phyloP scores from a whole-genome alignment of 2,113 vertebrate species.

The Tichodroma muraria region DNA sequence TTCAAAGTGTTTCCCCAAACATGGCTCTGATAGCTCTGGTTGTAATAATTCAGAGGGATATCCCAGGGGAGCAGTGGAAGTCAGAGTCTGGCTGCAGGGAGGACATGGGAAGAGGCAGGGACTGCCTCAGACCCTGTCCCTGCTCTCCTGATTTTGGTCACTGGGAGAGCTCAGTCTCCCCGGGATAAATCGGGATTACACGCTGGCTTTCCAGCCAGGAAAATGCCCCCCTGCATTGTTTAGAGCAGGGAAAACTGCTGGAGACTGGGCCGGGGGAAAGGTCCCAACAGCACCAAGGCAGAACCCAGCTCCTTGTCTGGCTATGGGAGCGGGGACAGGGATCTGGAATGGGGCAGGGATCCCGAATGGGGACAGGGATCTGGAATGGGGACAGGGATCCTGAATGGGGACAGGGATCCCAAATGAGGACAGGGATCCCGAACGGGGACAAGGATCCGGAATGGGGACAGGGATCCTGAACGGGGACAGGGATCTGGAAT shows the following conservation, averaged over 20 bases:
- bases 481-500: fast-evolving
- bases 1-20: not conserved
- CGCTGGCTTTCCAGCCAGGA: not conserved
- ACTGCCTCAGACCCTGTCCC: not conserved
- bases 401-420: too few species aligned
- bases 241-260: not conserved
- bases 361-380: too few species aligned
- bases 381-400: too few species aligned
- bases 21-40: not conserved
- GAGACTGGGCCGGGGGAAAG: not conserved
- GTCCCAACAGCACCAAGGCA: not conserved
- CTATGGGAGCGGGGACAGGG: not conserved
- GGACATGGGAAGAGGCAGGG: not conserved
- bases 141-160: not conserved
- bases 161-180: not conserved
- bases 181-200: not conserved
- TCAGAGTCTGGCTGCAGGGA: not conserved
- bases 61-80: slow-evolving; percentile 1
- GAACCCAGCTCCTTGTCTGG: fast-evolving
- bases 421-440: fast-evolving
- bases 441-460: fast-evolving
- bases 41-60: not conserved
- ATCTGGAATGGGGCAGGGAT: not conserved
- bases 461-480: not conserved
- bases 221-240: not conserved